Evolutionary conservation across 2,797 vertebrate genomes (phyloP), one percentile per base, ranked within the genome.

Genomic region (Tapera naevia): DNA sequence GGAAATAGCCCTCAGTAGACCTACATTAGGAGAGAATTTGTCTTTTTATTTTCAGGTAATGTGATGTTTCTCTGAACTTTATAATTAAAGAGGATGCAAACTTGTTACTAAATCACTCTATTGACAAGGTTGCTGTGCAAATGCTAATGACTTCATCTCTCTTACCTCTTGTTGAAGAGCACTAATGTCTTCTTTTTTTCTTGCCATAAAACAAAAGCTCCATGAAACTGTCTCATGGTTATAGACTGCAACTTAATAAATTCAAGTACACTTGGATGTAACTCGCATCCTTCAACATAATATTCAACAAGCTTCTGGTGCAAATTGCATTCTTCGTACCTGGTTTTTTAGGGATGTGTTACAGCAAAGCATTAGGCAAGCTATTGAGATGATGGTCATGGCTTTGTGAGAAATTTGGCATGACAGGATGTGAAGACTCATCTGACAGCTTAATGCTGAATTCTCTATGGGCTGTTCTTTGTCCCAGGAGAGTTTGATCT

Each of bases 1-100:
- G 66, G 53, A 94, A 93, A 95, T 73, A 58, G 64, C 58, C 73
- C 88, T 94, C 86, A 12, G 64, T 53, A 94, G 92, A 85, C 45
- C 18, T 73, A 60, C 2, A 57, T 64, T 86, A 90, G 21, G 24
- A 90, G 39, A 18, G 22, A 88, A 84, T 94, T 80, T 72, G 32
- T 93, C 80, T 87, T 86, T 69, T 66, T 22, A 10, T 79, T 88
- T 94, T 62, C 73, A 86, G n/a, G 51, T 94, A 84, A 74, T 74
- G 71, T 74, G 57, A 28, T 91, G 60, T 60, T 88, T 80, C 60
- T 53, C 6, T 73, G 91, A 94, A 93, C 51, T 91, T 84, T 57
- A 64, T 93, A 88, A 96, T 86, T 93, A 94, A 95, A 89, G 43
- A 45, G 17, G 60, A 50, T 2, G 17, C 21, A 83, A 83, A 92